phyloP scores from a whole-genome alignment of 2,797 vertebrate species.

The Arnoldichthys spilopterus region DNA sequence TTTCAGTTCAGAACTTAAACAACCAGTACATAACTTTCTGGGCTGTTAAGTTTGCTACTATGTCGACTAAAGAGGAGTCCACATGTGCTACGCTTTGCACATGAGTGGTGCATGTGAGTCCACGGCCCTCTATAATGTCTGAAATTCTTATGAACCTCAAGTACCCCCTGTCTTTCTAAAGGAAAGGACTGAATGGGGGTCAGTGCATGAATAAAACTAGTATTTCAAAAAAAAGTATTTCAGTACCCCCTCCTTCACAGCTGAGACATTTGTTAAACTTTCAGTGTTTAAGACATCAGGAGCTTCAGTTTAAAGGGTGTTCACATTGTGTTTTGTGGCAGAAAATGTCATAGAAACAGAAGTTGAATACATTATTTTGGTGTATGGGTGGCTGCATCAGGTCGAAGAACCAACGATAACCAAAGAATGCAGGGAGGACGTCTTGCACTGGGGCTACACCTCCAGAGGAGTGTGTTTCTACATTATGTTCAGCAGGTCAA shows the following conservation, averaged over 20 bases:
- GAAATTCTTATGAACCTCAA: constrained; percentile 23
- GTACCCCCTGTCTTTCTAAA: constrained; percentile 2
- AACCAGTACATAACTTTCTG: background rate
- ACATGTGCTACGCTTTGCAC: background rate
- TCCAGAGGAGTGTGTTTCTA: constrained; percentile 1
- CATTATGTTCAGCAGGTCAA: background rate
- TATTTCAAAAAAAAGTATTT: constrained; percentile 31
- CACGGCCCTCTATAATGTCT: background rate
- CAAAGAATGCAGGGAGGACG: background rate
- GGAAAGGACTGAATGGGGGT: background rate
- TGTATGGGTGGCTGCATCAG: background rate
- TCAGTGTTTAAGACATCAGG: constrained; percentile 47
- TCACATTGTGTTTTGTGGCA: constrained; percentile 20
- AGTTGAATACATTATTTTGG: too few species aligned
- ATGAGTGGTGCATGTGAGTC: background rate
- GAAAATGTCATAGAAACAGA: background rate
- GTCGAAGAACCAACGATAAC: background rate
- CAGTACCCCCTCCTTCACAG: constrained; percentile 17
- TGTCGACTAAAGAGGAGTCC: background rate
- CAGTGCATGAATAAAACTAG: constrained; percentile 32
- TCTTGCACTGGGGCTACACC: background rate
- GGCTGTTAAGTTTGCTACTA: background rate
- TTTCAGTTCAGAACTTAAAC: background rate
- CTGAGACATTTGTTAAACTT: constrained; percentile 4
- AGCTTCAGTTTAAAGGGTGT: constrained; percentile 1